A percentile compares a stretch with the other conserved stretches of the same genome.
These are phyloP conservation scores for Eupelmus urozonus DNA, from an alignment of 2,888 invertebrate species.

Conservation along the genomic window DNA sequence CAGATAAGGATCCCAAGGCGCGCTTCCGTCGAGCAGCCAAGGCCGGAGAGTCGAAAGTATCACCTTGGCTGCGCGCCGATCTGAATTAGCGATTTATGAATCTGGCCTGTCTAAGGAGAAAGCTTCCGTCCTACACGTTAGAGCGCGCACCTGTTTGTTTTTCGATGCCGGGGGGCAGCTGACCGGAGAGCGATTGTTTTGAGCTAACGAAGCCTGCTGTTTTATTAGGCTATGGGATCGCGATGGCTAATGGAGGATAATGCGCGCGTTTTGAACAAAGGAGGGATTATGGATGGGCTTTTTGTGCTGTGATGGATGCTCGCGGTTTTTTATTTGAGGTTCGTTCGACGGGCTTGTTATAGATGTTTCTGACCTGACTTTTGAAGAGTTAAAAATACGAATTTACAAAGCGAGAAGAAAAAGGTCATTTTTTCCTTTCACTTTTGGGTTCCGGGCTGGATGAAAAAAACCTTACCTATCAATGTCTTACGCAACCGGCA, in stretches of 20 bases:
- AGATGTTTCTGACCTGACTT: no score
- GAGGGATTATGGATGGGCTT: background rate
- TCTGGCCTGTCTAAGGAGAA: background rate
- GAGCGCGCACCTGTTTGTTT: no score
- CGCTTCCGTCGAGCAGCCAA: no score
- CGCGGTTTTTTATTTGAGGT: no score
- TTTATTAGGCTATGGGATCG: no score
- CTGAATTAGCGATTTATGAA: background rate
- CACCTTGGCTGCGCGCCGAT: no score
- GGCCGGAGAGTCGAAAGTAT: no score
- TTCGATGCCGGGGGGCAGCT: background rate
- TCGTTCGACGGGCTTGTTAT: background rate
- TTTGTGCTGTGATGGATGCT: background rate
- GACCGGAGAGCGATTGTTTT: background rate
- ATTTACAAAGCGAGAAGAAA: background rate
- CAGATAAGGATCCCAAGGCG: no score
- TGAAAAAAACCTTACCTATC: background rate
- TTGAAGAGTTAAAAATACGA: background rate
- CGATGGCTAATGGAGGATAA: no score
- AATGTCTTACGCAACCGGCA: background rate
- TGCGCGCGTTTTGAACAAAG: no score
- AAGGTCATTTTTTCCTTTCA: background rate
- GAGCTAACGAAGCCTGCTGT: background rate
- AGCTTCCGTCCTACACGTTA: conserved; percentile 7
- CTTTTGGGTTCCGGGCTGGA: background rate